Evolutionary conservation across 2,888 invertebrate species (phyloP).

Genomic region (Malthinus seriepunctatus): DNA sequence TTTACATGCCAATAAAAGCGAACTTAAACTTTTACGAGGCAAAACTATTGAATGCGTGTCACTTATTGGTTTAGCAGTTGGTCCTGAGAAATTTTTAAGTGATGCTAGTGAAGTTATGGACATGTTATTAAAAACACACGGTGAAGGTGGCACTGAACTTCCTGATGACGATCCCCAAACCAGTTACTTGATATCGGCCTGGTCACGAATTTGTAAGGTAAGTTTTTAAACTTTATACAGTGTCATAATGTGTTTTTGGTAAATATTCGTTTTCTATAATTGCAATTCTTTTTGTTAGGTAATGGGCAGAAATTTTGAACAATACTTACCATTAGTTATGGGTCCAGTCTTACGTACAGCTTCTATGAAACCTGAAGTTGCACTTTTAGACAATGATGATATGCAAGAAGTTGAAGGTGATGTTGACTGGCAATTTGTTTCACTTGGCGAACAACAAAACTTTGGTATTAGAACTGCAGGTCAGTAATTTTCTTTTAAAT

Average conservation of each 20-base stretch:
- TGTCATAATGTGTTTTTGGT: neutral
- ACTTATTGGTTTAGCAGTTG: slow-evolving; percentile 89
- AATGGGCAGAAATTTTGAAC: slow-evolving; percentile 80
- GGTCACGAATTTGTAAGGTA: slow-evolving; percentile 96
- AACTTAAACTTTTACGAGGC: slow-evolving; percentile 85
- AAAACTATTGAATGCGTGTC: slow-evolving; percentile 99
- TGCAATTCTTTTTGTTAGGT: slow-evolving; percentile 37
- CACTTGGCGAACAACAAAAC: slow-evolving; percentile 91
- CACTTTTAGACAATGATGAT: slow-evolving; percentile 84
- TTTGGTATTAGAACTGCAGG: slow-evolving; percentile 92
- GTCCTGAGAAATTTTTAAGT: slow-evolving; percentile 80
- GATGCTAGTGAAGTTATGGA: slow-evolving; percentile 98
- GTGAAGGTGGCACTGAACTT: slow-evolving; percentile 77
- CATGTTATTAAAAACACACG: slow-evolving; percentile 86
- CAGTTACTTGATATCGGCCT: slow-evolving; percentile 96
- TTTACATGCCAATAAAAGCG: slow-evolving; percentile 85
- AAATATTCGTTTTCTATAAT: neutral
- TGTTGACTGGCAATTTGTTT: slow-evolving; percentile 93
- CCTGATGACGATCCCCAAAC: slow-evolving; percentile 97
- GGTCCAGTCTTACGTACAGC: slow-evolving; percentile 91
- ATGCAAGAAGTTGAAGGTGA: slow-evolving; percentile 83
- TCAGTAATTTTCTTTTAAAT: slow-evolving; percentile 36
- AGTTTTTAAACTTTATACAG: slow-evolving; percentile 1
- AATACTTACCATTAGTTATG: slow-evolving; percentile 94
- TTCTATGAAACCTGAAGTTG: slow-evolving; percentile 91